Conservation (phyloP, 1,140 invertebrate genomes). For the Lepidurus couesii region DNA sequence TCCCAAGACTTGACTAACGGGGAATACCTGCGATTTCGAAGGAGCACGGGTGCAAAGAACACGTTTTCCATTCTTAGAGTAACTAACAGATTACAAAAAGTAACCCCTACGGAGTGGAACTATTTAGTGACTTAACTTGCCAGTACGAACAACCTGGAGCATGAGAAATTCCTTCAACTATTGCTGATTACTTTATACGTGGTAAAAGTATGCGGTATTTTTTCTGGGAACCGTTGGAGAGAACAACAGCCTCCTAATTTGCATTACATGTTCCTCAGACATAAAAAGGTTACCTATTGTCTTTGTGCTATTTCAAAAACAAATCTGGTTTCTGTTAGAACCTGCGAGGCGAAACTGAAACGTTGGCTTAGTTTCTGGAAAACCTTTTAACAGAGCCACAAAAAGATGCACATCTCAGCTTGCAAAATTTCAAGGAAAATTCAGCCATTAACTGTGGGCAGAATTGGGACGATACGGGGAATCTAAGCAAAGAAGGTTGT, state of each 20-base stretch:
- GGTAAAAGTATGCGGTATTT: constrained; percentile 54
- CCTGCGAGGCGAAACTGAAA: constrained; percentile 20
- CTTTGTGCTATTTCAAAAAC: no score
- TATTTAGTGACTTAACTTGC: not conserved
- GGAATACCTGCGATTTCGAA: constrained; percentile 49
- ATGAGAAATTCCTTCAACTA: constrained; percentile 36
- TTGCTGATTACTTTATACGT: constrained; percentile 39
- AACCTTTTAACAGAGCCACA: constrained; percentile 29
- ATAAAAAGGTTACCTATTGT: constrained; percentile 33
- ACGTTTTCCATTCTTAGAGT: constrained; percentile 48
- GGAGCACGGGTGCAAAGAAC: constrained; percentile 43
- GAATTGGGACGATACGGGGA: not conserved
- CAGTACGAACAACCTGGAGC: not conserved
- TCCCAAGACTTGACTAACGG: constrained; percentile 53
- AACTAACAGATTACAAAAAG: constrained; percentile 30
- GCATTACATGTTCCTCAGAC: constrained; percentile 38
- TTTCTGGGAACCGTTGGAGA: constrained; percentile 62
- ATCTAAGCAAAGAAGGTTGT: not conserved
- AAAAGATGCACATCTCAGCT: not conserved
- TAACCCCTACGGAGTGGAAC: not conserved
- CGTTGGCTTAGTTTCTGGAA: constrained; percentile 29
- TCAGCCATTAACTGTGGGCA: constrained; percentile 26
- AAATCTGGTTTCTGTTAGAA: constrained; percentile 13
- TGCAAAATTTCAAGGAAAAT: constrained; percentile 28
- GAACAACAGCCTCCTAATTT: constrained; percentile 37